Base-by-base conservation (phyloP, 2,888 invertebrate genomes). In the Cataglyphis altisquamis region DNA sequence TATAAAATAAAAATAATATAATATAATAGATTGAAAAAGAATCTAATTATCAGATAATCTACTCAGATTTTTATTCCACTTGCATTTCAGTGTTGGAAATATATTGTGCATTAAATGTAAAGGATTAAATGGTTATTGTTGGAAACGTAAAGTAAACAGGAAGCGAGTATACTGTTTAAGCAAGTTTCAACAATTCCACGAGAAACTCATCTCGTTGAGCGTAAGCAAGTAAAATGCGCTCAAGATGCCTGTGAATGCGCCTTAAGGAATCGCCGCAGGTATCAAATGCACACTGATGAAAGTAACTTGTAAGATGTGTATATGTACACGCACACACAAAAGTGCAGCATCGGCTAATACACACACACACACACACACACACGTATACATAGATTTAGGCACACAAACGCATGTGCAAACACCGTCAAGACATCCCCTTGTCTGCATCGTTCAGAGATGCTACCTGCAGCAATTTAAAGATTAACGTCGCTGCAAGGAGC, bases 381-480 rank as follows among this genome's bases (percentile, higher is more conserved):
- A 12, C 82, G 25, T 32, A 62, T 15, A 12, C 9, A 2, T 15
- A 41, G 18, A 15, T 10, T n/a, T 29, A 32, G 12, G 9, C 10
- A 25, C 12, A 18, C 8, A 8, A 3, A 25, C 29, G 8, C 21
- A n/a, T 9, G 1, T 21, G 32, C 45, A 55, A 45, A 45, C 52
- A 39, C 66, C 0, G 45, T 62, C 78, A 21, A 81, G 63, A 55
- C 25, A 57, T 74, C 74, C 74, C 21, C n/a, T 63, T 74, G 57
- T 25, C 62, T 68, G 84, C 63, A 60, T 82, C 73, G 75, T 57
- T 64, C 64, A 48, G 64, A 52, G n/a, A 64, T 81, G 67, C 86
- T 87, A 88, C 86, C 88, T 88, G 88, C 70, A 66, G 84, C 84
- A 68, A 84, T 88, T 84, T 87, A 88, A 87, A 87, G 87, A 82